phyloP scores from a whole-genome alignment of 2,888 invertebrate genomes.

The Scaptomyza parva region DNA sequence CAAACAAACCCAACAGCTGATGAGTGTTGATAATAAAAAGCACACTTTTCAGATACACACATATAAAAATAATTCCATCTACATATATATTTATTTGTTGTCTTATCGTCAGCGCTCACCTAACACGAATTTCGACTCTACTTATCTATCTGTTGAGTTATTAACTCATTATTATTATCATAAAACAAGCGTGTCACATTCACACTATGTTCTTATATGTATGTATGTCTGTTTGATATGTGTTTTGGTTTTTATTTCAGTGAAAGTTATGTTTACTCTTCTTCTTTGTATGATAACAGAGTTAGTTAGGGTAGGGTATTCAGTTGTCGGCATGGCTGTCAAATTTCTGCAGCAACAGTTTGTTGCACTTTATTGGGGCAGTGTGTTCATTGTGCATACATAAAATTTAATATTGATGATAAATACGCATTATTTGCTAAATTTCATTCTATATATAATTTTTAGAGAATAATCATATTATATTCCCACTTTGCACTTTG shows the following conservation, averaged over 20 bases:
- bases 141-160: slow-evolving; percentile 20
- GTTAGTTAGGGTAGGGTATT: not conserved
- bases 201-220: not conserved
- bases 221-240: not conserved
- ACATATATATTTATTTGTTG: not conserved
- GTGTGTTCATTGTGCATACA: not conserved
- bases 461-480: no score
- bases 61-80: no score
- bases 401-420: not conserved
- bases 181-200: not conserved
- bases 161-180: slow-evolving; percentile 7
- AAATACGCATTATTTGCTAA: not conserved
- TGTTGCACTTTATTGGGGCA: not conserved
- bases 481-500: not conserved
- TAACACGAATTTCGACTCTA: not conserved
- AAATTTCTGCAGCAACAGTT: not conserved
- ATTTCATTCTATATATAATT: not conserved
- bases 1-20: slow-evolving; percentile 41
- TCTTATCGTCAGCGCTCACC: slow-evolving; percentile 20
- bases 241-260: not conserved
- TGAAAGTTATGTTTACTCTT: slow-evolving; percentile 9
- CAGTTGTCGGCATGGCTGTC: not conserved
- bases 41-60: no score
- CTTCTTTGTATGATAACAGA: not conserved
- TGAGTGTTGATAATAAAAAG: slow-evolving; percentile 1